Percentiles rank a stretch among this genome's conserved stretches.
These are phyloP conservation scores for Eugnorisma glareosa DNA, from an alignment of 2,888 invertebrate species.

Conservation along the genomic window DNA sequence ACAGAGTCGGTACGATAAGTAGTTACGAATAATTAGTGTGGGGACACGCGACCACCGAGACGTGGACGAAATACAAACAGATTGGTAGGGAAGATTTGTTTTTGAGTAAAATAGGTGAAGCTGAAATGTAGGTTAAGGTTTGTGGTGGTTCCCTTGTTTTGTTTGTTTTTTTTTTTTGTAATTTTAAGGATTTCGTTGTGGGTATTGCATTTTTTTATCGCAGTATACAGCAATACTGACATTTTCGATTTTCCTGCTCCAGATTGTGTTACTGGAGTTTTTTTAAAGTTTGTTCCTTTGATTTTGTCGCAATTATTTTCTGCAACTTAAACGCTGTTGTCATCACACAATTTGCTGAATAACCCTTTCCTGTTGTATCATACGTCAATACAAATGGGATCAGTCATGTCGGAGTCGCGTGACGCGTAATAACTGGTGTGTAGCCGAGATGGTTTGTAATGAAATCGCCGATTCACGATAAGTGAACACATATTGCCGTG, in stretches of 20 bases:
- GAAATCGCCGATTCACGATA: constrained; percentile 57
- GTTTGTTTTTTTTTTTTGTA: background rate
- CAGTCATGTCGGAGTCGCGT: constrained; percentile 50
- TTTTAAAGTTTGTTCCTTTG: background rate
- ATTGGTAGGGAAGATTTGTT: constrained; percentile 37
- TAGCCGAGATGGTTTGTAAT: constrained; percentile 53
- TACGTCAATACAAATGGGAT: constrained; percentile 48
- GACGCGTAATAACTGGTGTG: constrained; percentile 46
- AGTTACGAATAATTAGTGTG: constrained; percentile 84
- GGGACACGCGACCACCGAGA: constrained; percentile 87
- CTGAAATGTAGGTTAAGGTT: constrained; percentile 29
- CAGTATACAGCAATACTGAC: background rate
- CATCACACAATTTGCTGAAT: constrained; percentile 41
- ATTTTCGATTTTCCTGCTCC: background rate
- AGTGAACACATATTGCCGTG: constrained; percentile 44
- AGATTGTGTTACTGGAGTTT: background rate
- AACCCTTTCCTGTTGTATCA: constrained; percentile 21
- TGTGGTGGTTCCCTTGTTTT: background rate
- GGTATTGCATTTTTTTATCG: background rate
- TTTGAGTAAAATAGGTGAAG: constrained; percentile 45
- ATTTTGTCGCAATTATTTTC: constrained; percentile 22
- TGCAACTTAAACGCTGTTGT: constrained; percentile 5
- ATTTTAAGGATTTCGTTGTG: background rate
- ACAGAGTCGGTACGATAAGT: constrained; percentile 83
- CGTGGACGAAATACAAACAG: constrained; percentile 57